Base-by-base conservation (phyloP, 2,113 vertebrate species). In the Trematocara macrostoma region DNA sequence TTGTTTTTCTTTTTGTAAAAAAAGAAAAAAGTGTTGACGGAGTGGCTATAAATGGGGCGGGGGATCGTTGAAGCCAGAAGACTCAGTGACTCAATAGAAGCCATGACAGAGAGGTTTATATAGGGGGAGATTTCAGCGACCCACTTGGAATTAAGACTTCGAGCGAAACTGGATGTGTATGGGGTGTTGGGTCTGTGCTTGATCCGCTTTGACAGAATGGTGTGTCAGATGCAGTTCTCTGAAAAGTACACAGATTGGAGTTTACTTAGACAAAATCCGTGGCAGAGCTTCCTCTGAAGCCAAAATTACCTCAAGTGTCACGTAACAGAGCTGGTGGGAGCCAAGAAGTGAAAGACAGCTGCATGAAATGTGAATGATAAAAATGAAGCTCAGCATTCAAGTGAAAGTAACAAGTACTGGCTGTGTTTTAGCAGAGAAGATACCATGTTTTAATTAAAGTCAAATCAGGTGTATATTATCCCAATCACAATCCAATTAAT, bases 31-130 rank as follows among this genome's bases (percentile, higher is more conserved):
- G 85, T 88, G 85, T 92, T 85, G 81, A 91, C 34, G 26, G 71
- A 52, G 88, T 34, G 5, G 55, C 93, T 93, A 59, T 69, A 87
- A 90, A 89, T 52, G 38, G 67, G 67, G 67, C 6, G 55, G 71
- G 38, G 38, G 23, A 38, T 40, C 4, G 4, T 78, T 87, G 76
- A 84, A 88, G 64, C 79, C 64, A 38, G 55, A 55, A 84, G 85
- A 42, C 83, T 87, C 78, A 74, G 89, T 91, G 87, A 91, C 20
- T 94, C 87, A 88, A 12, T 56, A 89, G 79, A 69, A 74, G 82
- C 86, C 78, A 42, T 86, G 90, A 82, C 89, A 84, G 85, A 80
- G 84, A 82, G 74, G 88, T 79, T 89, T 92, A 89, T 74, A 76
- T 35, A 34, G 67, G 76, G 40, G 35, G 57, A 64, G 83, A 55